Conservation (phyloP, 2,797 vertebrate species). For the Balearica regulorum region DNA sequence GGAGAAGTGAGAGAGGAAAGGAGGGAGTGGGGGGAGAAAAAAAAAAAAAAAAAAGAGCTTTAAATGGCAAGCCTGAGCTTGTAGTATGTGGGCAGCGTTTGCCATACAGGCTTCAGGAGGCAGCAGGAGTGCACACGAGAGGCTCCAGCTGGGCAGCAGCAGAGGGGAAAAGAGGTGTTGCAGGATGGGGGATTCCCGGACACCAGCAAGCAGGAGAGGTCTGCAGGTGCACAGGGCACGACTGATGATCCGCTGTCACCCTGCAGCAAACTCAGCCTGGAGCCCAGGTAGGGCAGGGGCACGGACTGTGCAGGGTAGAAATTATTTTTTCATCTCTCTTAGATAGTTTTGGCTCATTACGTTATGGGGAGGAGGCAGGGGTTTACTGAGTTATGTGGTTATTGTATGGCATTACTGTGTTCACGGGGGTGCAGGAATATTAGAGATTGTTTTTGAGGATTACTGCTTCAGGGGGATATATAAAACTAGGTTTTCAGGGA, state of each 20-base stretch:
- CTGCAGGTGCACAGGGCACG: background rate
- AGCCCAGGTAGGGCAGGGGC: slow-evolving; percentile 13
- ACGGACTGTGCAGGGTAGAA: background rate
- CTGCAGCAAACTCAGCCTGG: background rate
- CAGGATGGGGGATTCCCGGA: slow-evolving; percentile 7
- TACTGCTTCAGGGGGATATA: background rate
- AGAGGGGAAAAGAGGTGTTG: background rate
- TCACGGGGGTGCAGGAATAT: background rate
- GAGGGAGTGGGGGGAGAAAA: accelerated
- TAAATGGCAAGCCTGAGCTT: background rate
- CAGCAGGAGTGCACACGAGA: background rate
- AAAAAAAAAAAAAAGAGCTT: background rate
- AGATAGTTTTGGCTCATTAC: background rate
- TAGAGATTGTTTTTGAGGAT: background rate
- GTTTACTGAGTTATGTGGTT: background rate
- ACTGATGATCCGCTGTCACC: background rate
- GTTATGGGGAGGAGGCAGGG: background rate
- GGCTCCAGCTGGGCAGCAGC: background rate
- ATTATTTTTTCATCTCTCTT: background rate
- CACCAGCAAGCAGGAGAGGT: background rate
- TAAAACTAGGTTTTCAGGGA: background rate
- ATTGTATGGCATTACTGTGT: background rate
- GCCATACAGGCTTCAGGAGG: background rate
- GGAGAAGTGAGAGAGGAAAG: background rate
- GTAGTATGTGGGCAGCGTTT: slow-evolving; percentile 13